Conservation (phyloP, 2,797 vertebrate genomes). For the Pseudotriccus pelzelni region DNA sequence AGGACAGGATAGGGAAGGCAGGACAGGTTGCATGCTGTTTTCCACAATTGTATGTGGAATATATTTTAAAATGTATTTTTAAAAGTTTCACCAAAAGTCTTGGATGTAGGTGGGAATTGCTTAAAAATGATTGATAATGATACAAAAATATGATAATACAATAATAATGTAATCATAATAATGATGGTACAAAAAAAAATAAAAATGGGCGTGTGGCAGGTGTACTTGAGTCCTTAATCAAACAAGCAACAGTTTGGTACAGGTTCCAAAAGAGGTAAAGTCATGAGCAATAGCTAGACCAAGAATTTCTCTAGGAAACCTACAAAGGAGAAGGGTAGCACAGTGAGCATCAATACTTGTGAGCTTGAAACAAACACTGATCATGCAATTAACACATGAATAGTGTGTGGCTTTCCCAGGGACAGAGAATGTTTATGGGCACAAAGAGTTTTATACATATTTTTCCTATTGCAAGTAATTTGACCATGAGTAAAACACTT, state of each 20-base stretch:
- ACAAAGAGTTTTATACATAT: not conserved
- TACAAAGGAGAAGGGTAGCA: not conserved
- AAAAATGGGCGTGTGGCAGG: not conserved
- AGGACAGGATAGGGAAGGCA: not conserved
- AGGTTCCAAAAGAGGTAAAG: not conserved
- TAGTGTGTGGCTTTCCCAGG: not conserved
- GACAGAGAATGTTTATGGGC: no score
- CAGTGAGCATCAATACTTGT: not conserved
- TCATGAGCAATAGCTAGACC: not conserved
- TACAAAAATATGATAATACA: not conserved
- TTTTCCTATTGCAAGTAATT: not conserved
- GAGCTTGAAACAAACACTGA: not conserved
- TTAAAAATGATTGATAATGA: not conserved
- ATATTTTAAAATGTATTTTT: not conserved
- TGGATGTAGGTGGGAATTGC: not conserved
- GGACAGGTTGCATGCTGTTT: fast-evolving
- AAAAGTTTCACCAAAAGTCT: not conserved
- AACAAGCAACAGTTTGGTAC: not conserved
- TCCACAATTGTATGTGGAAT: not conserved
- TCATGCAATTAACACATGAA: not conserved
- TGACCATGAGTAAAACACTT: no score
- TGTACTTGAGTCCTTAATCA: not conserved
- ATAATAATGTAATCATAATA: not conserved
- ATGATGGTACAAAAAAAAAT: not conserved
- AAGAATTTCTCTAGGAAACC: not conserved